A percentile compares a stretch with the other conserved stretches of the same genome.
Evolutionary conservation across 2,113 vertebrate genomes (phyloP).

Genomic region (Sylvietta virens): DNA sequence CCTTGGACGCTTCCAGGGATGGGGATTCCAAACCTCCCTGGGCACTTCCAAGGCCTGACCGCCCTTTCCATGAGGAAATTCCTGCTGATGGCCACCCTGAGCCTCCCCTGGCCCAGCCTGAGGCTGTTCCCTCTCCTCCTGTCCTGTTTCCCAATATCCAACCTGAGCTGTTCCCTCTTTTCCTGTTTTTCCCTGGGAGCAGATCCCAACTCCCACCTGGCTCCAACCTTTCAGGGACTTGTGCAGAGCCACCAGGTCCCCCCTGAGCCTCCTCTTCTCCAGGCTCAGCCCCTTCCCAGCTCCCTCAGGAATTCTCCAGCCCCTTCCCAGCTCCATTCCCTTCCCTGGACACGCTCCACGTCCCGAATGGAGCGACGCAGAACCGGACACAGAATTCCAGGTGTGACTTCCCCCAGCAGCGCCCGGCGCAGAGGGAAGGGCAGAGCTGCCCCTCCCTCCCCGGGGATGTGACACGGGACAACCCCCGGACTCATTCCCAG

Average conservation of each 20-base stretch:
- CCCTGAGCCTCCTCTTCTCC: no score
- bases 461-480: not conserved
- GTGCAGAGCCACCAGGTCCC: not conserved
- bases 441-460: not conserved
- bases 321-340: not conserved
- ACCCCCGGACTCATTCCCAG: not conserved
- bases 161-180: no score
- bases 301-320: not conserved
- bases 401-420: accelerated
- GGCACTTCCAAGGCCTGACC: accelerated
- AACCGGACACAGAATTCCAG: not conserved
- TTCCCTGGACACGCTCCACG: not conserved
- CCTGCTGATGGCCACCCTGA: not conserved
- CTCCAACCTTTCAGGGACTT: accelerated
- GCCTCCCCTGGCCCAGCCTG: not conserved
- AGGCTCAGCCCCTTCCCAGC: not conserved
- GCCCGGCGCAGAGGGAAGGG: not conserved
- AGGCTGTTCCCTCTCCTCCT: no score
- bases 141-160: no score
- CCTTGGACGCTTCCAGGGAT: not conserved
- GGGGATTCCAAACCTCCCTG: not conserved
- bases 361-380: accelerated
- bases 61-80: not conserved
- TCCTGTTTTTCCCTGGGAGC: no score
- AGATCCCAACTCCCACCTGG: not conserved